Evolutionary conservation across 53 echinoderm and acorn worm species (phyloP).

Genomic region (Pentamera pediparva): DNA sequence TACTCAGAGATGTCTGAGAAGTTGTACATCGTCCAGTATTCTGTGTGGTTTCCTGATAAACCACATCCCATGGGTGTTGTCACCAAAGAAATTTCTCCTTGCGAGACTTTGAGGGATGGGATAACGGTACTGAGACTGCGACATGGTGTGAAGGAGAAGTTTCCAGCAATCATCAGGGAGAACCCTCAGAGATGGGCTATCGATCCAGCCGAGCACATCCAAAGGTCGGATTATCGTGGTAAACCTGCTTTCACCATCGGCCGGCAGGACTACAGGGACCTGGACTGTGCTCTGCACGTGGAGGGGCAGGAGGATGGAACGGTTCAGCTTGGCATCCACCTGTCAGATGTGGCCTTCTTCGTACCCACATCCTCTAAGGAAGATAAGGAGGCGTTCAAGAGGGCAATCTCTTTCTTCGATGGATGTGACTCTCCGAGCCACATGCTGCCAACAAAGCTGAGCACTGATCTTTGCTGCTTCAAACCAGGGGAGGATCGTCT

Average conservation of each 20-base stretch:
- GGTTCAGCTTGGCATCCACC: conserved; percentile 64
- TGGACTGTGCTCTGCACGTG: conserved; percentile 83
- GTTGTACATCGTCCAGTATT: conserved; percentile 77
- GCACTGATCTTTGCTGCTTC: conserved; percentile 66
- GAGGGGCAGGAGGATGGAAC: conserved; percentile 31
- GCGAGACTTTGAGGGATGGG: conserved; percentile 41
- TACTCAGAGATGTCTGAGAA: conserved; percentile 55
- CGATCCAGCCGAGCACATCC: conserved; percentile 48
- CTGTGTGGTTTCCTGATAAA: conserved; percentile 47
- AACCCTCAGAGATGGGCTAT: conserved; percentile 50
- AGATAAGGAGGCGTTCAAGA: conserved; percentile 61
- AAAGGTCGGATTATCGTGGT: conserved; percentile 46
- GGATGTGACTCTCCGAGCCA: conserved; percentile 17
- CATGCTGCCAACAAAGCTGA: conserved; percentile 70
- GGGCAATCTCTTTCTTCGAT: conserved; percentile 77
- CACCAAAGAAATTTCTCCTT: conserved; percentile 56
- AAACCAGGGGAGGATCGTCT: conserved; percentile 57
- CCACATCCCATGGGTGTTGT: conserved; percentile 77
- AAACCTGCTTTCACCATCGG: conserved; percentile 71
- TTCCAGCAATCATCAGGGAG: conserved; percentile 14
- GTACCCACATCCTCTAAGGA: conserved; percentile 47
- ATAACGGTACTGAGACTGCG: conserved; percentile 58
- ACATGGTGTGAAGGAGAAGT: conserved; percentile 62
- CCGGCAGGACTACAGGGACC: conserved; percentile 56
- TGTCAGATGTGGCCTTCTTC: conserved; percentile 81